Evolutionary conservation across 2,113 vertebrate genomes (phyloP).

Genomic region (Pelvicachromis taeniatus): DNA sequence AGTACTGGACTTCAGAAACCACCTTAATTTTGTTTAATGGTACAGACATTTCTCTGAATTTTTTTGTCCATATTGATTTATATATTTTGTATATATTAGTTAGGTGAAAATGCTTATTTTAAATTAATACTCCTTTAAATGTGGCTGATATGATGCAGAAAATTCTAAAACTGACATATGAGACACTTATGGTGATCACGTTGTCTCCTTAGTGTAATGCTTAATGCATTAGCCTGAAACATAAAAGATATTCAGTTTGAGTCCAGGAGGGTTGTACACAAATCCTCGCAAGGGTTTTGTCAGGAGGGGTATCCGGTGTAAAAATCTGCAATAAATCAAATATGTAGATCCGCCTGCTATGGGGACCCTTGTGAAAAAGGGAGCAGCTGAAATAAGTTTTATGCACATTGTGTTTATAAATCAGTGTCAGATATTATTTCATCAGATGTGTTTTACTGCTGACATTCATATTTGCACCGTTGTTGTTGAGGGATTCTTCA

Average conservation of each 20-base stretch:
- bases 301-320: neutral
- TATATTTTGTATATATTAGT: neutral
- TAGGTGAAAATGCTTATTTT: neutral
- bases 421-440: neutral
- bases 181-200: neutral
- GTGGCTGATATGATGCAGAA: neutral
- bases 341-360: neutral
- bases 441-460: neutral
- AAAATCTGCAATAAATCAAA: neutral
- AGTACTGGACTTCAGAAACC: no score
- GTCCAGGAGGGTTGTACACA: neutral
- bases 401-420: neutral
- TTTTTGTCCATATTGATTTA: no score
- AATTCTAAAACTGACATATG: neutral
- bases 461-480: neutral
- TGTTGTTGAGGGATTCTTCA: neutral
- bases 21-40: no score
- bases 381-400: neutral
- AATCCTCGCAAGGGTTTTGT: neutral
- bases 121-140: no score
- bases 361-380: neutral
- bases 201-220: neutral
- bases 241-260: neutral
- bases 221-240: neutral
- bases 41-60: no score